phyloP scores from a whole-genome alignment of 2,888 invertebrate genomes.

The Zygothrica quintamaculata region DNA sequence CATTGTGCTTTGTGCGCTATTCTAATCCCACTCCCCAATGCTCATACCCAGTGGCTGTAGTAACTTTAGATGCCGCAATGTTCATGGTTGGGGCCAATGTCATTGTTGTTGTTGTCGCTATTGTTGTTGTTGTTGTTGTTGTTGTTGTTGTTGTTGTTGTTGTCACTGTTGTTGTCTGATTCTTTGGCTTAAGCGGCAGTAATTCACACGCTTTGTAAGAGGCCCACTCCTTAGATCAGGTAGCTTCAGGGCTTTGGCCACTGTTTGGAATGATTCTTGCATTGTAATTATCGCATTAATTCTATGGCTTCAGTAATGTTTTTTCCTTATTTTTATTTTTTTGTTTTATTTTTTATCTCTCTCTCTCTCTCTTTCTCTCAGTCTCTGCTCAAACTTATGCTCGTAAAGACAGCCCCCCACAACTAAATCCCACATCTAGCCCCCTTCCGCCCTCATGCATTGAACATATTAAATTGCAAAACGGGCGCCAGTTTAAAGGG shows the following conservation, averaged over 20 bases:
- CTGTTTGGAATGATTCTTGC: conserved; percentile 63
- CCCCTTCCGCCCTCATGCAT: neutral
- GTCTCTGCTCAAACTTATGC: too few species aligned
- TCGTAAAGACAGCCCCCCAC: neutral
- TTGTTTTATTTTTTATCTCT: too few species aligned
- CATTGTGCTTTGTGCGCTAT: conserved; percentile 35
- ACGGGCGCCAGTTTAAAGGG: conserved; percentile 57
- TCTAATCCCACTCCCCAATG: conserved; percentile 35
- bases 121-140: neutral
- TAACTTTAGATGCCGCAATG: conserved; percentile 50
- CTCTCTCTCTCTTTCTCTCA: too few species aligned
- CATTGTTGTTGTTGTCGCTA: neutral
- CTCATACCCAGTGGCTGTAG: conserved; percentile 11
- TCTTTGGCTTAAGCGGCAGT: conserved; percentile 48
- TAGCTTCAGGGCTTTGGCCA: conserved; percentile 23
- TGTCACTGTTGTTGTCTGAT: conserved; percentile 14
- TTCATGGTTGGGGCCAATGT: conserved; percentile 24
- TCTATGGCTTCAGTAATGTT: conserved; percentile 71
- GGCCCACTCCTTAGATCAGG: conserved; percentile 12
- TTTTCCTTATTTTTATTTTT: too few species aligned
- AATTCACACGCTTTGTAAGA: conserved; percentile 59
- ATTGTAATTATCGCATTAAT: conserved; percentile 78
- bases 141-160: conserved; percentile 15
- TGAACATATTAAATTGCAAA: conserved; percentile 59
- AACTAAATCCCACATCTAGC: too few species aligned